These are phyloP conservation scores for Anhinga anhinga DNA, from an alignment of 2,113 vertebrate genomes.

Conservation along the genomic window DNA sequence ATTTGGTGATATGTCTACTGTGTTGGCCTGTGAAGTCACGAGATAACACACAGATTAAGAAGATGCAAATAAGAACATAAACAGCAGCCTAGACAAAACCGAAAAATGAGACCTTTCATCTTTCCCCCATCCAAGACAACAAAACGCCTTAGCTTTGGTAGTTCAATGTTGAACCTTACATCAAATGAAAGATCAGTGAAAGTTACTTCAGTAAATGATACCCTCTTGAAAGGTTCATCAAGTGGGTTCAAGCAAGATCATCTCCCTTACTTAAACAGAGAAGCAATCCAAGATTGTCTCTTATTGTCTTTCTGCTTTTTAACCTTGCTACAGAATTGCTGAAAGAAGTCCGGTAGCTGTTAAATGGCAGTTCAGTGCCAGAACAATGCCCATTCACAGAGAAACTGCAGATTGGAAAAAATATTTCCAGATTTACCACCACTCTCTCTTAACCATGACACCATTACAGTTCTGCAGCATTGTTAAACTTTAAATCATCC, in stretches of 20 bases:
- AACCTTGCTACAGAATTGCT: not conserved
- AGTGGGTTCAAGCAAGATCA: not conserved
- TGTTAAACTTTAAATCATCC: not conserved
- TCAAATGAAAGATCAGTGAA: not conserved
- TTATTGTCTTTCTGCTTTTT: not conserved
- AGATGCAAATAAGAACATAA: not conserved
- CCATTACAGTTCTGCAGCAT: not conserved
- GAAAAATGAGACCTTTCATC: not conserved
- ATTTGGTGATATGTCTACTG: not conserved
- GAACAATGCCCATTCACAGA: not conserved
- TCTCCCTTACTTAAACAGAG: not conserved
- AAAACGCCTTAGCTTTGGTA: not conserved
- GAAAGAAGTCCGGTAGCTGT: not conserved
- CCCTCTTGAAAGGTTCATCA: not conserved
- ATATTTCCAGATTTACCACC: not conserved
- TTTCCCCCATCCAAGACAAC: not conserved
- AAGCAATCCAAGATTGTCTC: not conserved
- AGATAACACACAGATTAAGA: not conserved
- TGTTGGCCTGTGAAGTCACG: not conserved
- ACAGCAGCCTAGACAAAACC: not conserved
- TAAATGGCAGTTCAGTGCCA: not conserved
- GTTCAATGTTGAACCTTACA: not conserved
- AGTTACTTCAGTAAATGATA: not conserved
- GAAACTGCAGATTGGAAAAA: not conserved
- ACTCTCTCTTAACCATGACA: not conserved